These are phyloP conservation scores for Lapara coniferarum DNA, from an alignment of 2,888 invertebrate genomes.

Conservation along the genomic window DNA sequence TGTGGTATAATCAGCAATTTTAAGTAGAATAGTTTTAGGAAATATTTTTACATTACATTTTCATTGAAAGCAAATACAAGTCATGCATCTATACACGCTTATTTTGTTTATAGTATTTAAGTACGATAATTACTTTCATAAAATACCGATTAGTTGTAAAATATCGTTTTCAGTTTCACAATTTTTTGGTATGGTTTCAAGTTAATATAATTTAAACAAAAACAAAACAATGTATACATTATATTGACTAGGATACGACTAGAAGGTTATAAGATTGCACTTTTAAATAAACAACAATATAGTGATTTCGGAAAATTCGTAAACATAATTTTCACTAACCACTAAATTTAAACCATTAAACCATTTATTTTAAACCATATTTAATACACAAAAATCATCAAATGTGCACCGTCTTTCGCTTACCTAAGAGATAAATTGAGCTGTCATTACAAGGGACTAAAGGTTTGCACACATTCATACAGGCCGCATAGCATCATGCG, in stretches of 20 bases:
- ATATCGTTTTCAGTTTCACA: not conserved
- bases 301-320: not conserved
- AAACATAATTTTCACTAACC: conserved; percentile 12
- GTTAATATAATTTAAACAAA: not conserved
- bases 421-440: conserved; percentile 12
- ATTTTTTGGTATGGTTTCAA: not conserved
- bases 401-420: not conserved
- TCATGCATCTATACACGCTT: not conserved
- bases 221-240: not conserved
- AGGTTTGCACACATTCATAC: too few relatives aligned
- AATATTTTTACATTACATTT: conserved; percentile 1
- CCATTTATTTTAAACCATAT: too few relatives aligned
- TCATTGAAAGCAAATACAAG: conserved; percentile 1
- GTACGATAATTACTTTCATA: conserved; percentile 7
- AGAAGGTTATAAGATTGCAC: conserved; percentile 6
- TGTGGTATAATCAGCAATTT: not conserved
- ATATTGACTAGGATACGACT: conserved; percentile 13
- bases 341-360: too few relatives aligned
- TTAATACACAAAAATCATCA: not conserved
- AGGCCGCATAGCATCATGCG: too few relatives aligned
- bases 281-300: not conserved
- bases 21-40: not conserved
- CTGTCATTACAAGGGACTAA: not conserved
- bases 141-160: not conserved
- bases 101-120: not conserved